These are phyloP conservation scores for Teinopalpus imperialis DNA, from an alignment of 2,888 invertebrate genomes.

Conservation along the genomic window DNA sequence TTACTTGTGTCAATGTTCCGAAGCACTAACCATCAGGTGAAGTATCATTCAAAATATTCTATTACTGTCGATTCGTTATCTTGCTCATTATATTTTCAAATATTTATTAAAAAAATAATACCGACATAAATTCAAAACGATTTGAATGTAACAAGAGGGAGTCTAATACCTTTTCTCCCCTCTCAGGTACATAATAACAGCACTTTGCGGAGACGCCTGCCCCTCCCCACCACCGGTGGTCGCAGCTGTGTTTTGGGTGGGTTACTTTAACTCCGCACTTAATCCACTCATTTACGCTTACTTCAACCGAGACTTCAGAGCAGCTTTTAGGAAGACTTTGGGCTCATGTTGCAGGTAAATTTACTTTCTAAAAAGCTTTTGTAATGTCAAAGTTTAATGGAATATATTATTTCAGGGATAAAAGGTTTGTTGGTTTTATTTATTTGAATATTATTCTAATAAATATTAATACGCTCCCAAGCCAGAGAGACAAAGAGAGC, in stretches of 20 bases:
- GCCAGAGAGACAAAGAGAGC: too few relatives aligned
- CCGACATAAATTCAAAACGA: too few relatives aligned
- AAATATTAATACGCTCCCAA: too few relatives aligned
- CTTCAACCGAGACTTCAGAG: constrained; percentile 97
- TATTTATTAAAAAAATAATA: too few relatives aligned
- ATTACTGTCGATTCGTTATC: too few relatives aligned
- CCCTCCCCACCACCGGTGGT: constrained; percentile 93
- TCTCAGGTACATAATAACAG: constrained; percentile 92
- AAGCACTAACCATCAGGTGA: too few relatives aligned
- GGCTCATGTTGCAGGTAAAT: constrained; percentile 85
- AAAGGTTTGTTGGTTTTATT: too few relatives aligned
- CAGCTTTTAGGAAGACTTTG: constrained; percentile 95
- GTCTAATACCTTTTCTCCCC: constrained; percentile 30
- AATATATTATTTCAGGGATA: neutral
- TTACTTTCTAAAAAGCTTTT: constrained; percentile 1
- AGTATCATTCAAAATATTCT: too few relatives aligned
- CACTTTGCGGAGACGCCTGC: constrained; percentile 89
- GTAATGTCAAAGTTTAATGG: constrained; percentile 2
- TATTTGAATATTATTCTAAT: too few relatives aligned
- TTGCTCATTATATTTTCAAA: too few relatives aligned
- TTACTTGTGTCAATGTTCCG: too few relatives aligned
- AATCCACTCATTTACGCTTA: constrained; percentile 99
- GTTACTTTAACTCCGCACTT: constrained; percentile 97
- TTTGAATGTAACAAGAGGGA: neutral
- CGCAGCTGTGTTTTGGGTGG: constrained; percentile 97